Evolutionary conservation across 2,888 invertebrate genomes (phyloP).

Genomic region (Spodoptera littoralis): DNA sequence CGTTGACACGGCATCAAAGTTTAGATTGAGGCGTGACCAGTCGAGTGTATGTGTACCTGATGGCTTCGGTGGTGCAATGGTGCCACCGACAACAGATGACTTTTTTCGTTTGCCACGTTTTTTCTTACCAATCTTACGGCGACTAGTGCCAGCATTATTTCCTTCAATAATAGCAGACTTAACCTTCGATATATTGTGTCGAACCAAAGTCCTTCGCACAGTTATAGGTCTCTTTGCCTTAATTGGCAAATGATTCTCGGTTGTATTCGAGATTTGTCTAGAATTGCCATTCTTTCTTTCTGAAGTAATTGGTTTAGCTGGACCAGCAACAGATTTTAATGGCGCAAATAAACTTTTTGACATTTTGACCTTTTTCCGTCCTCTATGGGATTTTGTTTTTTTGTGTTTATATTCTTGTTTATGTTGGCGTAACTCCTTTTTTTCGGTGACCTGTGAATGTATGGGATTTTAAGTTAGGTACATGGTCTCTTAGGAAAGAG

Average conservation of each 20-base stretch:
- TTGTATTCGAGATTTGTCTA: conserved; percentile 30
- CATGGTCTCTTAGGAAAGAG: too few relatives aligned
- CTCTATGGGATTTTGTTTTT: conserved; percentile 53
- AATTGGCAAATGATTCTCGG: conserved; percentile 54
- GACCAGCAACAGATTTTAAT: conserved; percentile 6
- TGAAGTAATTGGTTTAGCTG: conserved; percentile 50
- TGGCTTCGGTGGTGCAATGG: conserved; percentile 18
- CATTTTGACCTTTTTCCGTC: conserved; percentile 60
- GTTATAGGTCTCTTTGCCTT: conserved; percentile 38
- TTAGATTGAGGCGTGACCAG: conserved; percentile 17
- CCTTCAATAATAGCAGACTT: conserved; percentile 13
- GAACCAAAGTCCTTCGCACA: conserved; percentile 15
- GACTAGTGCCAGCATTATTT: conserved; percentile 9
- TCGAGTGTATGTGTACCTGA: conserved; percentile 55
- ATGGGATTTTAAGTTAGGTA: background rate
- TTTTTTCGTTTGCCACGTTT: conserved; percentile 59
- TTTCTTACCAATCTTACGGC: conserved; percentile 59
- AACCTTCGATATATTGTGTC: conserved; percentile 11
- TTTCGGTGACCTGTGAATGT: conserved; percentile 45
- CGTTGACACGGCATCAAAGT: conserved; percentile 16
- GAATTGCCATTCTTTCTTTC: conserved; percentile 48
- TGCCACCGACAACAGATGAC: conserved; percentile 11
- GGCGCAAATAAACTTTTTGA: conserved; percentile 60
- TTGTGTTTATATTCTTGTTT: conserved; percentile 47
- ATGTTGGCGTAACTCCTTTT: conserved; percentile 31